phyloP scores from a whole-genome alignment of 2,113 vertebrate species.

The Centropus unirufus region DNA sequence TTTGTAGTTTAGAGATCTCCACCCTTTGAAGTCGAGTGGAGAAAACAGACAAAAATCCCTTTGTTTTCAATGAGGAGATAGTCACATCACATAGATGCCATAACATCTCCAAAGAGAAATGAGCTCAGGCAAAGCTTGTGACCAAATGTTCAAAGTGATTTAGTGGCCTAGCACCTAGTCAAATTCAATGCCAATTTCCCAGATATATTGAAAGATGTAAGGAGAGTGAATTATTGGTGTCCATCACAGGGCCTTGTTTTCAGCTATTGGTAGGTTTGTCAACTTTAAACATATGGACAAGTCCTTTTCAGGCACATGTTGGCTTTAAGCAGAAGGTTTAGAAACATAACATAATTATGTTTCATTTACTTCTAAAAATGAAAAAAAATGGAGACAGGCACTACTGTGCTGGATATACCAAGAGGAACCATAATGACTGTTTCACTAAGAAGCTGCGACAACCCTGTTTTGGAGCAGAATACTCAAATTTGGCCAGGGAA shows the following conservation, averaged over 20 bases:
- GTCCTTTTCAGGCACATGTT: neutral
- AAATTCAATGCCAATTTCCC: neutral
- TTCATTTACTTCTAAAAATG: neutral
- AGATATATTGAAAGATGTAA: neutral
- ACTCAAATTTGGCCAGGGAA: neutral
- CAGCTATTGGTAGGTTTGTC: neutral
- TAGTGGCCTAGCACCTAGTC: neutral
- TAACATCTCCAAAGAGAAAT: neutral
- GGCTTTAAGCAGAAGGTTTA: neutral
- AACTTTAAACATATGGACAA: neutral
- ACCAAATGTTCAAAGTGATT: neutral
- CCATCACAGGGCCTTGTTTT: neutral
- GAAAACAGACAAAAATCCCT: neutral
- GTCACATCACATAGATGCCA: neutral
- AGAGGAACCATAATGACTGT: neutral
- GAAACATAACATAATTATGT: neutral
- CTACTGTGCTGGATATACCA: neutral
- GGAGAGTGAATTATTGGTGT: neutral
- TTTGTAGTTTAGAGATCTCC: neutral
- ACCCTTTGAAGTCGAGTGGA: neutral
- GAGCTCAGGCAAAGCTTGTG: neutral
- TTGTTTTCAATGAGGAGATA: neutral
- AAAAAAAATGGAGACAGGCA: neutral
- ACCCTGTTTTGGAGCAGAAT: neutral
- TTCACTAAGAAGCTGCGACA: neutral